Evolutionary conservation across 2,113 vertebrate species (phyloP).

Genomic region (Crotophaga sulcirostris): DNA sequence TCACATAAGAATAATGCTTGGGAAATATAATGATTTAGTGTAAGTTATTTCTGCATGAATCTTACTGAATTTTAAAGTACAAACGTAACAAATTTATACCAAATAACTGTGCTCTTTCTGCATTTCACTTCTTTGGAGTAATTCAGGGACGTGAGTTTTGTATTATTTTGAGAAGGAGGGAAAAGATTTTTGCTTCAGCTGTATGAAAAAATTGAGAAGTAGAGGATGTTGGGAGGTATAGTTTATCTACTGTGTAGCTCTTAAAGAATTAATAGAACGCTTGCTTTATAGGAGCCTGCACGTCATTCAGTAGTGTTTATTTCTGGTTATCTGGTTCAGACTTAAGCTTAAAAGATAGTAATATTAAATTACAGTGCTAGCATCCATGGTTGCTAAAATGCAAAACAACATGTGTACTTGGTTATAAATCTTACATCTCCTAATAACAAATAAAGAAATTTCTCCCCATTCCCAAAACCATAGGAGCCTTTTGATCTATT

Average conservation of each 20-base stretch:
- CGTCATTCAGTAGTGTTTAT: background rate
- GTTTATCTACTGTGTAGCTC: background rate
- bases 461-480: background rate
- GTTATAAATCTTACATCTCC: background rate
- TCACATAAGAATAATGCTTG: background rate
- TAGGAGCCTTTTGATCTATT: background rate
- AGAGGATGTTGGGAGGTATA: background rate
- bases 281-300: background rate
- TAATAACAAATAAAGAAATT: background rate
- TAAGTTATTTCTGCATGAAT: background rate
- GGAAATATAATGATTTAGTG: background rate
- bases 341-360: background rate
- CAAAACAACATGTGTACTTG: background rate
- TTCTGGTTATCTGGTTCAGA: background rate
- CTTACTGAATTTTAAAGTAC: background rate
- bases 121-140: background rate
- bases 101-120: background rate
- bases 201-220: background rate
- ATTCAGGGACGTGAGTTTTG: background rate
- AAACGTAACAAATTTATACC: background rate
- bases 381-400: background rate
- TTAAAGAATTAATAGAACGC: background rate
- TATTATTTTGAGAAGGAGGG: background rate
- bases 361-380: background rate
- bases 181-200: background rate